These are phyloP conservation scores for Valencia hispanica DNA, from an alignment of 2,797 vertebrate genomes.

Conservation along the genomic window DNA sequence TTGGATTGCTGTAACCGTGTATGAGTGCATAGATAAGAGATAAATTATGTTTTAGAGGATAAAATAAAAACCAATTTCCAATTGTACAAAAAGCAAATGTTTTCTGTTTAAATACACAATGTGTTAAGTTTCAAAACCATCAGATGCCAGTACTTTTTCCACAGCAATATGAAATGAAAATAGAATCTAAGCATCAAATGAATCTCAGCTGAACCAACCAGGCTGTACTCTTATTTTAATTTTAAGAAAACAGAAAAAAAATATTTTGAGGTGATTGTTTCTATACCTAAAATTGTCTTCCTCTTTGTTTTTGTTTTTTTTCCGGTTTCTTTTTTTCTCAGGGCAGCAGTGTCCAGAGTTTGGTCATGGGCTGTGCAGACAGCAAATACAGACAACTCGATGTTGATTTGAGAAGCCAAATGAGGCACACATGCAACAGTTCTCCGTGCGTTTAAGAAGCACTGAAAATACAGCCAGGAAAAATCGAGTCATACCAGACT, in stretches of 20 bases:
- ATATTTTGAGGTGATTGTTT: conserved; percentile 29
- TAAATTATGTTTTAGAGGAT: background rate
- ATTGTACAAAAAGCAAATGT: background rate
- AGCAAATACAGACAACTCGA: conserved; percentile 52
- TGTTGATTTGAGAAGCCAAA: conserved; percentile 56
- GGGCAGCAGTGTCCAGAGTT: conserved; percentile 42
- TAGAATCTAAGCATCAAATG: conserved; percentile 5
- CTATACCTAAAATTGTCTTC: conserved; percentile 28
- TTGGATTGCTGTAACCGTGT: conserved; percentile 25
- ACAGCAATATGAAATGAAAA: conserved; percentile 14
- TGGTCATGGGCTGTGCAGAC: conserved; percentile 38
- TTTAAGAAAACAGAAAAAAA: conserved; percentile 27
- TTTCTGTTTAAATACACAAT: conserved; percentile 4
- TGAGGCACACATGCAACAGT: conserved; percentile 67
- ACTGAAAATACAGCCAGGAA: conserved; percentile 58
- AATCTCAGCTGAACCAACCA: background rate
- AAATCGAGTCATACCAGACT: conserved; percentile 57
- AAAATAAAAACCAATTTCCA: conserved; percentile 6
- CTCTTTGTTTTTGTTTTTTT: conserved; percentile 12
- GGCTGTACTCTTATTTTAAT: conserved; percentile 26
- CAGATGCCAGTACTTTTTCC: background rate
- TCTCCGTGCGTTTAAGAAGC: conserved; percentile 48
- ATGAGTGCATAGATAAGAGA: background rate
- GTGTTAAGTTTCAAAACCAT: background rate
- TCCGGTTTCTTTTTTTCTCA: conserved; percentile 34